Evolutionary conservation across 2,797 vertebrate genomes (phyloP).

Genomic region (Anguilla megastoma): DNA sequence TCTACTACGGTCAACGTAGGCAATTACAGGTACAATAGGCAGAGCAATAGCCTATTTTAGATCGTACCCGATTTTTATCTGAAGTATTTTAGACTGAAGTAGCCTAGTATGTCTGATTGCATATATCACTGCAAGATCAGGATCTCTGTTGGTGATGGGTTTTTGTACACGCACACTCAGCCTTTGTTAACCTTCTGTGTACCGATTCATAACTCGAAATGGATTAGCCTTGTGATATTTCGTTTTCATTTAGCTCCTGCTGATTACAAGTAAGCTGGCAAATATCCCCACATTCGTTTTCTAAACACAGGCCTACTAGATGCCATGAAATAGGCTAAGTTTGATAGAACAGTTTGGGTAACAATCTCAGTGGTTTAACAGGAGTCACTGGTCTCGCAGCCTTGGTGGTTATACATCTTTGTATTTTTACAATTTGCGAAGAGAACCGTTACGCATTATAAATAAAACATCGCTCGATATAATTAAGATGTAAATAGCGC

Average conservation of each 20-base stretch:
- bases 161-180: not conserved
- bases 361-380: not conserved
- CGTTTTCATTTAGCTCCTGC: not conserved
- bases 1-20: not conserved
- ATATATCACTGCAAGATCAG: not conserved
- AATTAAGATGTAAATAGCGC: constrained; percentile 6
- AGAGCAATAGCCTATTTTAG: not conserved
- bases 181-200: not conserved
- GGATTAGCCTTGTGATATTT: not conserved
- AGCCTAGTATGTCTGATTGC: not conserved
- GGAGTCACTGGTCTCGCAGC: not conserved
- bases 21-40: not conserved
- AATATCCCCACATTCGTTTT: not conserved
- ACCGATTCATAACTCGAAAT: not conserved
- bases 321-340: not conserved
- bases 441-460: not conserved
- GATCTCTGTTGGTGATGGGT: not conserved
- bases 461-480: not conserved
- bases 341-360: not conserved
- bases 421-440: not conserved
- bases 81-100: not conserved
- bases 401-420: not conserved
- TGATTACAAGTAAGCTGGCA: not conserved
- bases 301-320: not conserved
- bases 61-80: not conserved